Percentiles rank a stretch among this genome's conserved stretches.
Conservation (phyloP, 2,797 vertebrate genomes). For the Dendrocincla fuliginosa region DNA sequence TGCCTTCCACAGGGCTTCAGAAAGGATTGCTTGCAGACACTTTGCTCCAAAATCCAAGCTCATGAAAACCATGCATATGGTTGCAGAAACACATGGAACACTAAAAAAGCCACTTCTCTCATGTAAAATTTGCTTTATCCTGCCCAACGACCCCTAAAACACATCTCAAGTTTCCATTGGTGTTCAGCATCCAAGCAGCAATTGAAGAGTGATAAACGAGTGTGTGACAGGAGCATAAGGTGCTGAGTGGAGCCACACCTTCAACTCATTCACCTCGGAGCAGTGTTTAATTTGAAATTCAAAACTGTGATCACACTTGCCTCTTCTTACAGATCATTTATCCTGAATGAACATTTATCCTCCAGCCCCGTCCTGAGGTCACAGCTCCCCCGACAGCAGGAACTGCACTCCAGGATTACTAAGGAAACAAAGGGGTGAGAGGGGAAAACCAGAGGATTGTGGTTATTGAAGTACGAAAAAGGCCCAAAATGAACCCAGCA, state of each 20-base stretch:
- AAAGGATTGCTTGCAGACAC: neutral
- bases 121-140: neutral
- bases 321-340: neutral
- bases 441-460: neutral
- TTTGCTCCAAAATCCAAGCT: neutral
- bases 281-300: neutral
- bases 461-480: neutral
- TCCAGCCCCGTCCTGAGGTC: neutral
- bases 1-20: neutral
- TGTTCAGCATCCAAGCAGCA: neutral
- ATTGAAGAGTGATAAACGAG: neutral
- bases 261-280: neutral
- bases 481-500: neutral
- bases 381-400: neutral
- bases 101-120: neutral
- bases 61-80: rapidly evolving
- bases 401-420: neutral
- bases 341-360: neutral
- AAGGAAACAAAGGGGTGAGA: neutral
- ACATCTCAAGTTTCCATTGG: neutral
- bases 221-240: rapidly evolving
- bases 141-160: rapidly evolving
- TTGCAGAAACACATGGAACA: rapidly evolving
- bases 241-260: neutral
- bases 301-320: neutral